Conservation (phyloP, 1,140 invertebrate genomes). For the Drusus annulatus region DNA sequence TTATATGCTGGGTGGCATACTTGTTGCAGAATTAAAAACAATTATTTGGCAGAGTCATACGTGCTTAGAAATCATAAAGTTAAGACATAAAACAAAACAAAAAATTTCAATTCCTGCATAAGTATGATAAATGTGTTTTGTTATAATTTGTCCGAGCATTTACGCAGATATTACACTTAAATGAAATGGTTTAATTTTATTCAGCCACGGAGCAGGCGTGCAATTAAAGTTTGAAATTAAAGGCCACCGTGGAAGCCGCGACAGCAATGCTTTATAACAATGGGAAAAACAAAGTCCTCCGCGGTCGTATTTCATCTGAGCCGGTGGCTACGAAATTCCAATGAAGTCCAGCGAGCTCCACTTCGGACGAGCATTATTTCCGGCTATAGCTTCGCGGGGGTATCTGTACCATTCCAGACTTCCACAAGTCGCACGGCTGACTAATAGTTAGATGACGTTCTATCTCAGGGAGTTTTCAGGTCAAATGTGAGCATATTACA, state of each 20-base stretch:
- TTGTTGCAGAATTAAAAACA: no score
- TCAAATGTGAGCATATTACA: no score
- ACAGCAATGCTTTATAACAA: slow-evolving; percentile 50
- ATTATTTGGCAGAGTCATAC: no score
- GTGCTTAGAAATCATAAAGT: no score
- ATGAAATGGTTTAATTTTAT: slow-evolving; percentile 17
- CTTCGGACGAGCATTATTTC: background rate
- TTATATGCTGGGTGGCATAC: no score
- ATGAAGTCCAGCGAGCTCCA: slow-evolving; percentile 45
- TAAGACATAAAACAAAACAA: no score
- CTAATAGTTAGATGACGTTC: no score
- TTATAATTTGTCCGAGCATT: background rate
- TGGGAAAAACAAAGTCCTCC: slow-evolving; percentile 29
- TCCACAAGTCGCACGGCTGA: no score
- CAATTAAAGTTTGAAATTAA: slow-evolving; percentile 44
- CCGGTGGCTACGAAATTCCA: slow-evolving; percentile 52
- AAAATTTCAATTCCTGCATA: no score
- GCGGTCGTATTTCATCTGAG: slow-evolving; percentile 46
- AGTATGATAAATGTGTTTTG: no score
- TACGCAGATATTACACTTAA: background rate
- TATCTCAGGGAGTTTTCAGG: no score
- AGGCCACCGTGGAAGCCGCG: slow-evolving; percentile 26
- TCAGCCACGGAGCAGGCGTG: background rate
- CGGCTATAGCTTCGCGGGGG: background rate
- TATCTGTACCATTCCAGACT: background rate